Percentiles rank a stretch among this genome's conserved stretches.
Evolutionary conservation across 2,888 invertebrate genomes (phyloP).

Genomic region (Heteropelma amictum): DNA sequence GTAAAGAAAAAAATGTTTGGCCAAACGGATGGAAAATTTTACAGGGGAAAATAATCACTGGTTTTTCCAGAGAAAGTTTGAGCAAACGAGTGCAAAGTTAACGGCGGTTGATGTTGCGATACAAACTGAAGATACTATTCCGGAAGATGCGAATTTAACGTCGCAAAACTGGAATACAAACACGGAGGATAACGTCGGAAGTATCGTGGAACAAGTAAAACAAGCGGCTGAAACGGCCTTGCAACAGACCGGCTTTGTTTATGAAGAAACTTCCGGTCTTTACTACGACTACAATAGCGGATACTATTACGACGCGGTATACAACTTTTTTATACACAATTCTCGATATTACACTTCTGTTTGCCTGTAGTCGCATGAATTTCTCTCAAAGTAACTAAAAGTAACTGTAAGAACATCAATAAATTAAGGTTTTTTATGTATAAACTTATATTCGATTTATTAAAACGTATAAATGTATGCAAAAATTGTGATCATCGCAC

Average conservation of each 20-base stretch:
- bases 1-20: constrained; percentile 73
- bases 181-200: constrained; percentile 66
- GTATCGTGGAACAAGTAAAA: constrained; percentile 87
- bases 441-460: no score
- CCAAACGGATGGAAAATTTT: background rate
- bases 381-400: no score
- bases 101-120: constrained; percentile 63
- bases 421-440: no score
- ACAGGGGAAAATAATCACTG: background rate
- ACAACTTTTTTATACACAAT: no score
- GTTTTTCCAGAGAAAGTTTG: constrained; percentile 48
- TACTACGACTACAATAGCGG: constrained; percentile 94
- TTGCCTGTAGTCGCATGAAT: no score
- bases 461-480: no score
- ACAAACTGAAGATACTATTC: constrained; percentile 65
- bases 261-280: constrained; percentile 91
- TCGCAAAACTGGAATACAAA: constrained; percentile 62
- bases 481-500: no score
- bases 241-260: constrained; percentile 89
- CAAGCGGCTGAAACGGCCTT: constrained; percentile 87
- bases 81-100: constrained; percentile 65
- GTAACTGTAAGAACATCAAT: no score
- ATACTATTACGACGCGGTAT: constrained; percentile 93
- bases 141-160: constrained; percentile 56
- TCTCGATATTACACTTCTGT: no score